Percentiles rank a stretch among this genome's conserved stretches.
Evolutionary conservation across 2,113 vertebrate genomes (phyloP).

Genomic region (Psilopsiagon aymara): DNA sequence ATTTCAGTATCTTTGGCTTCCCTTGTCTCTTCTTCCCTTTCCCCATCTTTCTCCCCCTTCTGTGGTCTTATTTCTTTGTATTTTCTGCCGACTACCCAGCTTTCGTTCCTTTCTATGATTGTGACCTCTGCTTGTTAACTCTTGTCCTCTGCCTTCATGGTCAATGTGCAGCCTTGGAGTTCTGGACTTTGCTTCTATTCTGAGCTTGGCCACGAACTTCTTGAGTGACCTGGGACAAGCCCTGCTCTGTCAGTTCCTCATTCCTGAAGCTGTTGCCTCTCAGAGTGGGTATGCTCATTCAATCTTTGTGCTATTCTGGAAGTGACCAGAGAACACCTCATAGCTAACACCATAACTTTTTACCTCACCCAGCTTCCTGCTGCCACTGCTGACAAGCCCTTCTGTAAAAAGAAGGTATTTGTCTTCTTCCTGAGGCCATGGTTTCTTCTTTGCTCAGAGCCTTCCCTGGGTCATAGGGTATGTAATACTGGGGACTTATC

Average conservation of each 20-base stretch:
- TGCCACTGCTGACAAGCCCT: neutral
- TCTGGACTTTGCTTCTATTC: neutral
- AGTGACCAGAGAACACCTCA: neutral
- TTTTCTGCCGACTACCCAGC: slow-evolving; percentile 40
- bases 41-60: neutral
- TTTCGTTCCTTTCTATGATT: neutral
- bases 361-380: neutral
- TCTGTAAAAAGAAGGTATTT: neutral
- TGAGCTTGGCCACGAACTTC: neutral
- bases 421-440: neutral
- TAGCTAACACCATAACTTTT: neutral
- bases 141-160: neutral
- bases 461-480: neutral
- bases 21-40: neutral
- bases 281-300: neutral
- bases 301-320: neutral
- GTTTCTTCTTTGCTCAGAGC: neutral
- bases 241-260: neutral
- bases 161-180: neutral
- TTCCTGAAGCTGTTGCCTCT: neutral
- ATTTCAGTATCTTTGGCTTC: neutral
- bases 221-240: neutral
- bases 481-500: neutral
- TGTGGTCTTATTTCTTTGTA: neutral
- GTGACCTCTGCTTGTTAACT: neutral